Percentiles rank a stretch among this genome's conserved stretches.
Evolutionary conservation across 1,140 invertebrate genomes (phyloP).

Genomic region (Parapsyche elsis): DNA sequence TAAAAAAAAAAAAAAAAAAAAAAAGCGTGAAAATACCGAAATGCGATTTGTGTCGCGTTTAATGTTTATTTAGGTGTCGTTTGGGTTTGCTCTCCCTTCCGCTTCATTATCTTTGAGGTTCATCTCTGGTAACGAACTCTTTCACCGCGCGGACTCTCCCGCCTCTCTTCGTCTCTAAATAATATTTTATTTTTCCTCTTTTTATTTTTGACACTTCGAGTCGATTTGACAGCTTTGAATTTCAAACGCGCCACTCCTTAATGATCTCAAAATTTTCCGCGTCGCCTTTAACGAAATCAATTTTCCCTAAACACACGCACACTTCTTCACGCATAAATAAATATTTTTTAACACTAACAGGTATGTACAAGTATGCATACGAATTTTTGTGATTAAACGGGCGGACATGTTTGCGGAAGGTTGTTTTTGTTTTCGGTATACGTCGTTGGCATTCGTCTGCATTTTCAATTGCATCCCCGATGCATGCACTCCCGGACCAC

Average conservation of each 20-base stretch:
- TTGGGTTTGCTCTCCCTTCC: neutral
- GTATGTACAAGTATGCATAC: too few species aligned
- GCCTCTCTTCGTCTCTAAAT: neutral
- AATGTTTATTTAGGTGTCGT: slow-evolving; percentile 30
- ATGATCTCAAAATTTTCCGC: slow-evolving; percentile 3
- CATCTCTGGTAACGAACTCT: slow-evolving; percentile 35
- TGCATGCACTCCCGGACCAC: neutral
- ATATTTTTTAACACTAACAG: too few species aligned
- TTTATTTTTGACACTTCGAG: slow-evolving; percentile 34
- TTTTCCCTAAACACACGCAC: neutral
- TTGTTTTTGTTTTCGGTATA: neutral
- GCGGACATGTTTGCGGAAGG: too few species aligned
- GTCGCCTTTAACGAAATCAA: slow-evolving; percentile 1
- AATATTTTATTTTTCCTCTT: neutral
- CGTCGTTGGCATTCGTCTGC: slow-evolving; percentile 16
- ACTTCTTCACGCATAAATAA: too few species aligned
- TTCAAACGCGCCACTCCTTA: neutral
- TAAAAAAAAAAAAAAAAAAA: neutral
- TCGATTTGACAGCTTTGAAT: slow-evolving; percentile 33
- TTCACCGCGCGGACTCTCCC: neutral
- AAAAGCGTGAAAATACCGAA: slow-evolving; percentile 8
- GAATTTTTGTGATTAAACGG: too few species aligned
- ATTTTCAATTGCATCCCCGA: slow-evolving; percentile 27
- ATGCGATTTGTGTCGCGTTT: slow-evolving; percentile 30
- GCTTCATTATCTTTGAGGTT: slow-evolving; percentile 20